Base-by-base conservation (phyloP, 2,888 invertebrate genomes). In the Tuta absoluta region DNA sequence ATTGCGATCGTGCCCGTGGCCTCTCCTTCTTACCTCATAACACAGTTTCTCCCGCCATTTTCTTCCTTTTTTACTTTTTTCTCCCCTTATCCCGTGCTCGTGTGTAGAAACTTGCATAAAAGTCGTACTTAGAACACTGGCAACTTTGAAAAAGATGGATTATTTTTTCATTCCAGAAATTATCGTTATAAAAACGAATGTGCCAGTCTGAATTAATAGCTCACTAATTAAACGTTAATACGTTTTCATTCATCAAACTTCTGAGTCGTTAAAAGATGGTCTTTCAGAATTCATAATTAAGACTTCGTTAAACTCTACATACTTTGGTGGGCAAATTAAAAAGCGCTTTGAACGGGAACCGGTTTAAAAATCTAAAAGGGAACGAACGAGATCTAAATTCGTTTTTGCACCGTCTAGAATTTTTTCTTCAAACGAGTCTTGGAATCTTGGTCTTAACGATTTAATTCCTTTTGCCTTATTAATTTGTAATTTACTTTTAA, bases 21-120 rank as follows among this genome's bases (percentile, higher is more conserved):
- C 87, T 84, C 81, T 82, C 80, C 79, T 86, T 83, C 89, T 91
- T 90, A 89, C 91, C 91, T 87, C 86, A 85, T 91, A 89, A 90
- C 91, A 91, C 89, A 91, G 86, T 90, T 90, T 89, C 88, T 80
- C 80, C 73, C 74, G 75, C 72, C 74, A 76, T 68, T 69, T 71
- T 71, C 71, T 71, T 74, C 76, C 78, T 78, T 77, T 78, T 79
- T 80, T 79, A 45, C 63, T 70, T 69, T 56, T 67, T 72, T 75
- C 74, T 74, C 72, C 71, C 71, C 72, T 74, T 78, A 73, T 72
- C 56, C 70, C 8, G 8, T 10, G 33, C 33, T 33, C 69, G 74
- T 77, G 80, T 83, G 82, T 81, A 53, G 23, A 78, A 78, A 79
- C 24, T 23, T 60, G 49, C 37, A 63, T 63, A 49, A 59, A 38